A percentile compares a stretch with the other conserved stretches of the same genome.
Conservation (phyloP, 2,113 vertebrate genomes). For the Arizona elegans region DNA sequence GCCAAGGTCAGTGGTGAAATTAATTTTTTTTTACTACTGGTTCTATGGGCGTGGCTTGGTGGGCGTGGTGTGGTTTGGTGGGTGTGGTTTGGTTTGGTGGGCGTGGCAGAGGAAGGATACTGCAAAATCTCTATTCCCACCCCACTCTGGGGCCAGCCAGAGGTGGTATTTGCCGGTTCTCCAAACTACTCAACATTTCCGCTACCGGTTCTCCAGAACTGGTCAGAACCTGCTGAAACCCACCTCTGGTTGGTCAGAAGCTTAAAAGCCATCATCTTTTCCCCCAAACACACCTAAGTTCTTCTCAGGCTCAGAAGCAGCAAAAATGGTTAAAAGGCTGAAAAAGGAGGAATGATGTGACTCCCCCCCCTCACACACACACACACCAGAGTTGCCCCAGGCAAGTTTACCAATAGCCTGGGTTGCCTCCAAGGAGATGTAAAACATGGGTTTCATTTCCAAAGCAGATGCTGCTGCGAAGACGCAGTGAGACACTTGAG, state of each 20-base stretch:
- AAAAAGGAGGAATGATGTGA: conserved; percentile 19
- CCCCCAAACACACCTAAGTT: not conserved
- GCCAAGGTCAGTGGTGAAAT: not conserved
- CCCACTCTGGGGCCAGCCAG: too few relatives aligned
- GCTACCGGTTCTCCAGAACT: too few relatives aligned
- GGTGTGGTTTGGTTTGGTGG: too few relatives aligned
- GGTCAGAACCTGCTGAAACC: too few relatives aligned
- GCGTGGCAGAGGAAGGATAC: too few relatives aligned
- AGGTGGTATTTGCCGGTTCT: too few relatives aligned
- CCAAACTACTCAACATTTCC: too few relatives aligned
- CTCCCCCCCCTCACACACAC: not conserved
- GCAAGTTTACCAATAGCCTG: conserved; percentile 53
- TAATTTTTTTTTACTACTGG: too few relatives aligned
- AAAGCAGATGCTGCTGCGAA: conserved; percentile 41
- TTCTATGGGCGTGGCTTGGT: too few relatives aligned
- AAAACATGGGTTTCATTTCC: conserved; percentile 54
- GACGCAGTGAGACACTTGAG: conserved; percentile 38
- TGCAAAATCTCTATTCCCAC: too few relatives aligned
- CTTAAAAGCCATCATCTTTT: not conserved
- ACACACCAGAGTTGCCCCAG: conserved; percentile 32
- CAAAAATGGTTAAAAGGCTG: conserved; percentile 1
- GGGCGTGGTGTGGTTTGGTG: too few relatives aligned
- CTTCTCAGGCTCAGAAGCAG: not conserved
- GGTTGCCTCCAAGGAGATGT: conserved; percentile 37
- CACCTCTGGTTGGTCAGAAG: not conserved